Evolutionary conservation across 1,140 invertebrate species (phyloP), one percentile per base, ranked within the genome.

Genomic region (Lordiphosa collinella): DNA sequence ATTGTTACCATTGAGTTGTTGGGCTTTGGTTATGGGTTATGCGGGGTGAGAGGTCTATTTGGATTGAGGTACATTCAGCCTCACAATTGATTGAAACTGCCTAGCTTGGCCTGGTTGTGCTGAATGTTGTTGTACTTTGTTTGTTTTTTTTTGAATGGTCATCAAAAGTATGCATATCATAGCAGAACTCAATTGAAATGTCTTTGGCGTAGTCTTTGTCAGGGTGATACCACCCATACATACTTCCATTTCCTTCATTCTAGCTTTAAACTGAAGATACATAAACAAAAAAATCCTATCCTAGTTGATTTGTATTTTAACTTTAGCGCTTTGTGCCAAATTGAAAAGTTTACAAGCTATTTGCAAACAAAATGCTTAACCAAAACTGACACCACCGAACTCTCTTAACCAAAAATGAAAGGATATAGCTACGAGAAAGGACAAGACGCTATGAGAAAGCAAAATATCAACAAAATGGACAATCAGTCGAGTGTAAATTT

Each of bases 1-100:
- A 80, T 75, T 86, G 72, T 76, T 82, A 72, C 76, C 67, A 76
- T 76, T 59, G 59, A 74, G 55, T 62, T 68, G 70, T 54, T 47
- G 44, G 18, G 44, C 25, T 8, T 29, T 29, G 25, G 25, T 8
- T 29, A 8, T 29, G 7, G 25, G 7, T 2, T 8, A 29, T 29
- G 25, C 6, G 25, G 18, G 25, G 25, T 29, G 25, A 8, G 25
- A 2, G 37, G 34, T 62, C 41, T 51, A 43, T 52, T 64, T 18
- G 49, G 43, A 37, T 53, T 38, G 35, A 35, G 52, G 43, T 58
- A 31, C 51, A 51, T 52, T 50, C 44, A 25, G 36, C 41, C 36
- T 13, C 10, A 16, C 6, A 22, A 29, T 29, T 29, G 25, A 8
- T 29, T 29, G 7, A 29, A 29, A 29, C 25, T 29, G 25, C 1